Percentiles rank a stretch among this genome's conserved stretches.
Conservation (phyloP, 2,888 invertebrate genomes). For the Apamea sordens region DNA sequence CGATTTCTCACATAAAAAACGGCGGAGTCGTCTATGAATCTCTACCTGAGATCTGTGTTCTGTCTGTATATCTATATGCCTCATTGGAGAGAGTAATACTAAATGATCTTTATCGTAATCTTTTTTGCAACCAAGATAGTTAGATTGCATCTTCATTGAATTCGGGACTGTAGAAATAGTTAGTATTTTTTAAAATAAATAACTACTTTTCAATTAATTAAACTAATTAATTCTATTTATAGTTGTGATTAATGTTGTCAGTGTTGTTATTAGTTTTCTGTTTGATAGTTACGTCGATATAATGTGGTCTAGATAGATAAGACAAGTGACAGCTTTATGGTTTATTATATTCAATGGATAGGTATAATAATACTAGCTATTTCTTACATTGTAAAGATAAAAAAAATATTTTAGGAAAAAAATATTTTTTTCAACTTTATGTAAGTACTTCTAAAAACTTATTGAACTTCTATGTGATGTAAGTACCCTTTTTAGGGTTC, state of each 20-base stretch:
- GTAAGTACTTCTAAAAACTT: not conserved
- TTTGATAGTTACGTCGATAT: constrained; percentile 21
- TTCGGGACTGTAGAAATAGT: not conserved
- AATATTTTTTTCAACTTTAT: not conserved
- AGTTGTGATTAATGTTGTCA: constrained; percentile 14
- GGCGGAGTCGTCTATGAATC: too few species aligned
- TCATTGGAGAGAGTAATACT: not conserved
- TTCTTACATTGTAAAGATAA: too few species aligned
- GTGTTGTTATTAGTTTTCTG: constrained; percentile 13
- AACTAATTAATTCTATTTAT: constrained; percentile 15
- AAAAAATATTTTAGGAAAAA: not conserved
- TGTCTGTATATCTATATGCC: not conserved
- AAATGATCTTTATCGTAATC: not conserved
- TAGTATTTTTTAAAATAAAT: not conserved
- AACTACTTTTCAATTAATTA: not conserved
- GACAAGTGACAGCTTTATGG: constrained; percentile 11
- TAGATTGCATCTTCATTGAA: not conserved
- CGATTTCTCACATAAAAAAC: too few species aligned
- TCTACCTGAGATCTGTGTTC: not conserved
- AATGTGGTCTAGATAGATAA: constrained; percentile 44
- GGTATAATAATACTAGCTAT: not conserved
- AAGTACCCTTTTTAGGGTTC: too few species aligned
- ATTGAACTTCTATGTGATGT: not conserved
- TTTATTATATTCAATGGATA: constrained; percentile 14
- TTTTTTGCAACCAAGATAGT: not conserved